Base-by-base conservation (phyloP, 2,797 vertebrate genomes). In the Phoeniculus purpureus region DNA sequence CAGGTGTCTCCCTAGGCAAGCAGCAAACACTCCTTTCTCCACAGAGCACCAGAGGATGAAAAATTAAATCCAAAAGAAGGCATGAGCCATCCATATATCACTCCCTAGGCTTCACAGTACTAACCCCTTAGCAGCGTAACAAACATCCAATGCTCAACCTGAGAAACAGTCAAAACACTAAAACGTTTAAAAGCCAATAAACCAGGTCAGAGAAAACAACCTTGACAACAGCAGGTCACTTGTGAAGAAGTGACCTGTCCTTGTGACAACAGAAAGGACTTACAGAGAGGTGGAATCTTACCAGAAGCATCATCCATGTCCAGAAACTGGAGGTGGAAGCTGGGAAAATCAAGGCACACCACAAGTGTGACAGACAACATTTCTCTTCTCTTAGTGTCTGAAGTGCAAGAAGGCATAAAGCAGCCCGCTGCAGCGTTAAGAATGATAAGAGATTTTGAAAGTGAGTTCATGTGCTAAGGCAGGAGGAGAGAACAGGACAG, bases 51-150 rank as follows among this genome's bases (percentile, higher is more conserved):
- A 71, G 89, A 94, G 87, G 85, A 95, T 95, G 94, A 95, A 96
- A 93, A 96, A 93, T 94, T 93, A 93, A 95, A 96, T 95, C 84
- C 90, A 93, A 88, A 95, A 91, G 94, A 92, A 94, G 91, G 85
- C 90, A 92, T 90, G 94, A 96, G 71, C 92, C 59, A 51, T 95
- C 76, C 90, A 95, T 95, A 94, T 89, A 95, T 95, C 94, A 94
- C 86, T 93, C 94, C 75, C 86, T 87, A 77, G 86, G 85, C 86
- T 95, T 84, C 81, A 4, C 81, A 82, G 92, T 82, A 34, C 90
- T 88, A 87, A 78, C 68, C 86, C 85, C 94, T 88, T 91, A 89
- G 34, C 78, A 75, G 78, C 27, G 75, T 83, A 93, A 91, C 91
- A 91, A 95, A 93, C 84, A 94, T 75, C 79, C 78, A 92, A 58